Base-by-base conservation (phyloP, 1,140 invertebrate species). In the Leptinotarsa undecemlineata region DNA sequence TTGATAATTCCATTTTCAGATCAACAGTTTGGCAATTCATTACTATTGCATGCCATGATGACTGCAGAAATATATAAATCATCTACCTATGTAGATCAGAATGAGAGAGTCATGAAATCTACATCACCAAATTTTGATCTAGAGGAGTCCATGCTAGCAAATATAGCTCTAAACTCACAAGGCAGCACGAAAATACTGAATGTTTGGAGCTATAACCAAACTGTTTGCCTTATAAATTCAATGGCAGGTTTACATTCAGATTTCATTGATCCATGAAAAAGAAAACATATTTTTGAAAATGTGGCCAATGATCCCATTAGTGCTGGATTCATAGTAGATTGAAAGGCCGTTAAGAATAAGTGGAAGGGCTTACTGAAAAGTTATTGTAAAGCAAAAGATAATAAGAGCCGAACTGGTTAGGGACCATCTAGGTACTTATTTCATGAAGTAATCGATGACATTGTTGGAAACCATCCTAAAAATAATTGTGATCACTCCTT, bases 251-350 rank as follows among this genome's bases (percentile, higher is more conserved):
- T 70, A 60, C 20, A 68, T 23, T 33, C 8, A 4, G 72, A 73
- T 68, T 60, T 68, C 19, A 68, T 23, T 57, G 26, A 74, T 69
- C 73, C 66, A 20, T 4, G 62, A 26, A 74, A 69, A 51, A 73
- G 23, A 67, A 73, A 68, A 33, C 72, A 73, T 73, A 42, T 73
- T 17, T 72, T 42, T 67, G 72, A 73, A 74, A 47, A 74, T 69
- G n/a, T 68, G 13, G 64, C 66, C 21, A 74, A 74, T 61, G 64
- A 68, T 33, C 23, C 70, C 17, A 64, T 66, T 14, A 73, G 63
- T 66, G 61, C 66, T 47, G 63, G 63, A n/a, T 73, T 73, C 42
- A 42, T 1, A 21, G 33, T 64, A 17, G 42, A 57, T 67, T 64
- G 66, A 14, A 48, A 17, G 60, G 3, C 6, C 6, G 21, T 19